phyloP scores from a whole-genome alignment of 2,113 vertebrate species.

The Cervus canadensis region DNA sequence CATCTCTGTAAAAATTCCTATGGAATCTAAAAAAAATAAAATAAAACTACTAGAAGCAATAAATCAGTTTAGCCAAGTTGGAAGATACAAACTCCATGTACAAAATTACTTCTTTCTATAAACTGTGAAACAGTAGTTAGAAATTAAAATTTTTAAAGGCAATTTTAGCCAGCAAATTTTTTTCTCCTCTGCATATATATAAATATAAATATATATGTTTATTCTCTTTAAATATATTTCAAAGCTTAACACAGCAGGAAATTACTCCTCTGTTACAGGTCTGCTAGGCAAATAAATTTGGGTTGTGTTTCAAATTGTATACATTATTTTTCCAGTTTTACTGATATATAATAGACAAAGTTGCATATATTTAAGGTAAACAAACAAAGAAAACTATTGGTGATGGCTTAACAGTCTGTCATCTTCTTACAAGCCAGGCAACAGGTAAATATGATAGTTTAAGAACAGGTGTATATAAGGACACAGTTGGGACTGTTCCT shows the following conservation, averaged over 20 bases:
- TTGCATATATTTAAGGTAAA: background rate
- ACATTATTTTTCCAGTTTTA: conserved; percentile 54
- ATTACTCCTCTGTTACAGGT: conserved; percentile 29
- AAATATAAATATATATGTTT: background rate
- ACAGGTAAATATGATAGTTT: background rate
- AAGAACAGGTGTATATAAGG: background rate
- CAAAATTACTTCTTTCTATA: background rate
- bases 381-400: background rate
- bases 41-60: background rate
- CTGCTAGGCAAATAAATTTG: conserved; percentile 49
- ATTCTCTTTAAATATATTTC: conserved; percentile 16
- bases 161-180: conserved; percentile 36
- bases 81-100: background rate
- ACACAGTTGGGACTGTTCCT: background rate
- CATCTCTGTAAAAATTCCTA: too few species aligned
- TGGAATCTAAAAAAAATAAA: background rate
- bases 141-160: background rate
- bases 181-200: background rate
- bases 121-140: background rate
- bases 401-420: background rate
- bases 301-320: conserved; percentile 44
- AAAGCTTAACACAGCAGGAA: conserved; percentile 36
- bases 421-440: background rate
- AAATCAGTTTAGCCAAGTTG: background rate
- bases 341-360: background rate